phyloP scores from a whole-genome alignment of 2,113 vertebrate species.

The Tetrax tetrax region DNA sequence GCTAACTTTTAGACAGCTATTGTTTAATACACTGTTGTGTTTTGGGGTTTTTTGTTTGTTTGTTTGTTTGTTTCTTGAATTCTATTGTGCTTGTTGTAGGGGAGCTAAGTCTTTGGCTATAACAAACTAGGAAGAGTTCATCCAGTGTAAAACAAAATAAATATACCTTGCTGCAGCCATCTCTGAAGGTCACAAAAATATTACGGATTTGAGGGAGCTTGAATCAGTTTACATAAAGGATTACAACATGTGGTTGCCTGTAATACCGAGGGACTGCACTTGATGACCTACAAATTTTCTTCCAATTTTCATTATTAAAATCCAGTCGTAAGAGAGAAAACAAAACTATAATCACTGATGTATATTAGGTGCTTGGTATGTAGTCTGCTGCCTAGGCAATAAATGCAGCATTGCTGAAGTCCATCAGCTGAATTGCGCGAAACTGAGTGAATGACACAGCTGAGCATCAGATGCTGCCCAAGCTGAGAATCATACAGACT shows the following conservation, averaged over 20 bases:
- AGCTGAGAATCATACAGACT: not conserved
- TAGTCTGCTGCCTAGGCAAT: not conserved
- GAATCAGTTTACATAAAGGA: slow-evolving; percentile 4
- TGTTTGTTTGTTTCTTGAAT: not conserved
- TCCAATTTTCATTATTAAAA: not conserved
- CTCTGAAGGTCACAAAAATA: slow-evolving; percentile 50
- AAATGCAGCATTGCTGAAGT: not conserved
- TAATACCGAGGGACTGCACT: not conserved
- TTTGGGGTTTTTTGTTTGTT: not conserved
- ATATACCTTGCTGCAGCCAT: not conserved
- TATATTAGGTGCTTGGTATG: not conserved
- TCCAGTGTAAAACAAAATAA: not conserved
- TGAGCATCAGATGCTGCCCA: not conserved
- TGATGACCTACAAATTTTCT: not conserved
- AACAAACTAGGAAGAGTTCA: not conserved
- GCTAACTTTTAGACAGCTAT: not conserved
- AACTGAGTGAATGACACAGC: not conserved
- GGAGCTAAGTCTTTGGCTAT: not conserved
- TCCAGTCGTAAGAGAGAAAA: not conserved
- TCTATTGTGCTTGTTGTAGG: not conserved
- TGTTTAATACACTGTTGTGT: not conserved
- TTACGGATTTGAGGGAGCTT: not conserved
- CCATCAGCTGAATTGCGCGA: not conserved
- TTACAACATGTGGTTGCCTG: not conserved
- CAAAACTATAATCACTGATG: not conserved